phyloP scores from a whole-genome alignment of 2,888 invertebrate species.

The Synanthedon andrenaeformis region DNA sequence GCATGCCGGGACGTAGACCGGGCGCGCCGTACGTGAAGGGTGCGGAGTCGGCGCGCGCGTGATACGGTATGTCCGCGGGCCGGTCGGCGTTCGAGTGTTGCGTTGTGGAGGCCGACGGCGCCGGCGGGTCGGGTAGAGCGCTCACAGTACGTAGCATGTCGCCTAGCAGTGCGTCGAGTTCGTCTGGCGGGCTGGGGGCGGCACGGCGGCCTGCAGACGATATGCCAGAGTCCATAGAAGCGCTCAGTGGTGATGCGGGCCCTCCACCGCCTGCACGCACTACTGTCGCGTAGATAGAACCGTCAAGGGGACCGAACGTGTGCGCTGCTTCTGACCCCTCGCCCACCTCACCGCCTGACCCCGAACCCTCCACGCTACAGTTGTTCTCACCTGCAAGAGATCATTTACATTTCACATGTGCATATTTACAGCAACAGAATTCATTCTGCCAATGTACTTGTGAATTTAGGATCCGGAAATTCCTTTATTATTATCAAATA shows the following conservation, averaged over 20 bases:
- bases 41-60: constrained; percentile 89
- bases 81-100: constrained; percentile 63
- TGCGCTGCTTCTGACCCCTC: constrained; percentile 68
- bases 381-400: constrained; percentile 68
- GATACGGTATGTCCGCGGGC: constrained; percentile 82
- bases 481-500: no score
- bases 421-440: neutral
- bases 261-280: constrained; percentile 58
- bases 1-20: constrained; percentile 71
- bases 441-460: no score
- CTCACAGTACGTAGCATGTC: constrained; percentile 91
- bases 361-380: constrained; percentile 60
- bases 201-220: constrained; percentile 78
- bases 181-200: constrained; percentile 69
- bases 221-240: constrained; percentile 93
- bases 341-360: constrained; percentile 53
- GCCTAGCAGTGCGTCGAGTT: constrained; percentile 85
- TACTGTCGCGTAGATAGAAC: constrained; percentile 87
- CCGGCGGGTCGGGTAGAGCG: constrained; percentile 77
- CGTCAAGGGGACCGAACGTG: constrained; percentile 89
- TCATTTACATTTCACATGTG: neutral
- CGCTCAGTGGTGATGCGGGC: constrained; percentile 79
- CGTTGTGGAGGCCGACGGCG: constrained; percentile 16
- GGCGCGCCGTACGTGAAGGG: constrained; percentile 90
- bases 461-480: no score